Base-by-base conservation (phyloP, 2,797 vertebrate species). In the Saxicola maurus region DNA sequence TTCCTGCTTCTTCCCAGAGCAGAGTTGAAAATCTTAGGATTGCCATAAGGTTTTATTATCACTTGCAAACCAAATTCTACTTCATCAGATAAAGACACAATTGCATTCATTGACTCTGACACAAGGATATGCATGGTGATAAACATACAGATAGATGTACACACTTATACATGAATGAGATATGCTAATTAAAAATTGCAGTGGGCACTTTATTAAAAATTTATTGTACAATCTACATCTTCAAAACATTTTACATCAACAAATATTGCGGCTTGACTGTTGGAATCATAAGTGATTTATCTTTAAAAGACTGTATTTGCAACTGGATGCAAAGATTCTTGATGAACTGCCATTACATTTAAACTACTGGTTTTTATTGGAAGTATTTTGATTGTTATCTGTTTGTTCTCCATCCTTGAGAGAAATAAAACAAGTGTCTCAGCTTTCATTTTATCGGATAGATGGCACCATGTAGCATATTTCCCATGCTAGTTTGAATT, bases 401-500 rank as follows among this genome's bases (percentile, higher is more conserved):
- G 93, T 94, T 95, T 96, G 94, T 94, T 97, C 96, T 94, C 92
- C 95, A 92, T 89, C 93, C 92, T 85, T 93, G 94, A 92, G 90
- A 94, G 95, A 92, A 96, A 95, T 95, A 94, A 97, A 96, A 95
- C 95, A 97, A 97, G 95, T 96, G 96, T 96, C 92, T 96, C 87
- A 31, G 94, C 95, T 96, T 95, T 96, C 96, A 95, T 97, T 97
- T 97, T 96, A 96, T 96, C 96, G 91, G 96, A 91, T 95, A 97
- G 97, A 97, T 97, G 96, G 96, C 96, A 96, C 94, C 95, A 95
- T 46, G 95, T 92, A 96, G 94, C 95, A 93, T 95, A 96, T 96
- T 97, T 96, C 96, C 96, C 96, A 95, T 96, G 96, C 96, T 96
- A 97, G 96, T 97, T 95, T 94, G 95, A 97, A 98, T 97, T 98